Evolutionary conservation across 2,113 vertebrate species (phyloP).

Genomic region (Oryctolagus cuniculus): DNA sequence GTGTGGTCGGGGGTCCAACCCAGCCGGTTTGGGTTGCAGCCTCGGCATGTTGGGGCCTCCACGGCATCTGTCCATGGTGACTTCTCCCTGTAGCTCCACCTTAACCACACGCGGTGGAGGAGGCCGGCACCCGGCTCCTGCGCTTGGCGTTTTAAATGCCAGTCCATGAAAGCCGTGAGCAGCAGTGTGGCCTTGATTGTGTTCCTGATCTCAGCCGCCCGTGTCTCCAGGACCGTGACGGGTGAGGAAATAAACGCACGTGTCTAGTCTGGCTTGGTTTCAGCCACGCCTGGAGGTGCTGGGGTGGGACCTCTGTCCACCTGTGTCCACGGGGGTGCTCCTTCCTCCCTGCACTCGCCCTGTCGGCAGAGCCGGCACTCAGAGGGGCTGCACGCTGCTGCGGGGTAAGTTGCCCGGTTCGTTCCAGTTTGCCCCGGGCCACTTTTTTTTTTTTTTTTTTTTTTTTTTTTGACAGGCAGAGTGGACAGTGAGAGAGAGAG

Average conservation of each 20-base stretch:
- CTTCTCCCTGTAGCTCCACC: neutral
- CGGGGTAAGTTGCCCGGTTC: neutral
- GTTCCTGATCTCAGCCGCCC: neutral
- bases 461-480: too few relatives aligned
- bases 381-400: too few relatives aligned
- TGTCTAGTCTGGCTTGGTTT: neutral
- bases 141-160: neutral
- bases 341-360: neutral
- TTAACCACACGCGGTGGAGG: rapidly evolving
- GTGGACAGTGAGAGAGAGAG: too few relatives aligned
- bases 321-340: too few relatives aligned
- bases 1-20: neutral
- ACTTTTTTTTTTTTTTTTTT: too few relatives aligned
- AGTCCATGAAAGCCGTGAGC: neutral
- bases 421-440: neutral
- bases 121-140: neutral
- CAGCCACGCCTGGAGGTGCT: neutral
- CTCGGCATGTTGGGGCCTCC: neutral
- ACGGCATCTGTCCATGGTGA: neutral
- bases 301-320: neutral
- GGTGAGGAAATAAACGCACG: neutral
- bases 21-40: neutral
- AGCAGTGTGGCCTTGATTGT: neutral
- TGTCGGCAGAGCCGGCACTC: neutral
- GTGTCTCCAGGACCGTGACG: neutral